Evolutionary conservation across 2,797 vertebrate genomes (phyloP), one percentile per base, ranked within the genome.

Genomic region (Gymnothorax reevesii): DNA sequence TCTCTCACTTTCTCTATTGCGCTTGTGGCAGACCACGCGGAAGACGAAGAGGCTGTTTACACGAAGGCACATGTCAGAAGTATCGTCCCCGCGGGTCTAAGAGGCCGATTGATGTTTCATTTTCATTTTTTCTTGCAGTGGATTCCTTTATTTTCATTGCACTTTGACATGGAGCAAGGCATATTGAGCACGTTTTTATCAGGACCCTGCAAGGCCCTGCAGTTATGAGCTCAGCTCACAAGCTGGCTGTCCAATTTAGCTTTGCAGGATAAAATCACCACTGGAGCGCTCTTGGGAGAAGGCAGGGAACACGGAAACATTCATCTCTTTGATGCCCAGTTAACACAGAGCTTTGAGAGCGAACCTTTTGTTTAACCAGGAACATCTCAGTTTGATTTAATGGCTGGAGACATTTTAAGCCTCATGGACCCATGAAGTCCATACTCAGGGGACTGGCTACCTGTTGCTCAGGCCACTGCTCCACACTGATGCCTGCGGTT

Each of bases 21-120:
- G 57, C 10, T 4, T 5, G 22, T 8, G 64, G 42, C 33, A 59
- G 17, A 12, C 75, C 85, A 25, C 54, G 59, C 52, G 22, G 5
- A 4, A 79, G 59, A 62, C 54, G 2, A 42, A 42, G 33, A 42
- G 33, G 33, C 1, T 42, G 33, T 42, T 42, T 22, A 20, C 57
- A 4, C 20, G 42, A 13, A 13, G 80, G n/a, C 52, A 59, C 22
- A 1, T 7, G 15, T 3, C 33, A 0, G 25, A n/a, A 15, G 8
- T 10, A 25, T 71, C n/a, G 25, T 9, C 25, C 69, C 5, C 69
- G 13, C 90, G 90, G 10, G 90, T 92, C 94, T 94, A 92, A 92
- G 59, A 60, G 89, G 86, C 87, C 27, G 10, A 85, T 89, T 86
- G 91, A 92, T 91, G 89, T 93, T n/a, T n/a, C 4, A 64, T 64